phyloP scores from a whole-genome alignment of 2,797 vertebrate genomes.

The Echeneis naucrates region DNA sequence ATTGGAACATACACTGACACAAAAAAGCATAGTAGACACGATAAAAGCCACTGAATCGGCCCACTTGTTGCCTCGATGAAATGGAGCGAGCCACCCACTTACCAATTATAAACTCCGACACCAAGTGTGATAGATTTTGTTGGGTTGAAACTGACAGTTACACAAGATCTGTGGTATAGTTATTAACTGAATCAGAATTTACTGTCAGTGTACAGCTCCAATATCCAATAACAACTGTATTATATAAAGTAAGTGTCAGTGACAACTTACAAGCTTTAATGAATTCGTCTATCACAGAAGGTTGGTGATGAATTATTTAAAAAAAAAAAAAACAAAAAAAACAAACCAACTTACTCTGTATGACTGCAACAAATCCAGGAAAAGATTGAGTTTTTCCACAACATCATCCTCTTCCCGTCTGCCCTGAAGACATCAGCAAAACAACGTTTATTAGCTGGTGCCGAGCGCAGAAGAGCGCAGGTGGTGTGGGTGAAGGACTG shows the following conservation, averaged over 20 bases:
- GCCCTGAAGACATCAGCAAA: conserved; percentile 83
- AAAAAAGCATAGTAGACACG: neutral
- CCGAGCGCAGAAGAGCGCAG: conserved; percentile 30
- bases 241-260: neutral
- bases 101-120: conserved; percentile 5
- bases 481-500: conserved; percentile 19
- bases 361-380: conserved; percentile 96
- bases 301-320: neutral
- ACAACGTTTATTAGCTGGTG: conserved; percentile 47
- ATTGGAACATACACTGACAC: neutral
- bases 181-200: neutral
- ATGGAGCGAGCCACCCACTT: conserved; percentile 14
- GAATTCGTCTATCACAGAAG: neutral
- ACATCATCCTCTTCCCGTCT: conserved; percentile 96
- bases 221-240: neutral
- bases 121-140: neutral
- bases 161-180: conserved; percentile 11
- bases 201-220: too few species aligned
- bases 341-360: conserved; percentile 89
- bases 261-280: neutral
- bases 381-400: conserved; percentile 96
- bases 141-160: conserved; percentile 6
- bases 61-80: conserved; percentile 13
- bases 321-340: neutral
- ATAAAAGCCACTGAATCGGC: conserved; percentile 12